phyloP scores from a whole-genome alignment of 2,797 vertebrate genomes.

The Sebastes steindachneri region DNA sequence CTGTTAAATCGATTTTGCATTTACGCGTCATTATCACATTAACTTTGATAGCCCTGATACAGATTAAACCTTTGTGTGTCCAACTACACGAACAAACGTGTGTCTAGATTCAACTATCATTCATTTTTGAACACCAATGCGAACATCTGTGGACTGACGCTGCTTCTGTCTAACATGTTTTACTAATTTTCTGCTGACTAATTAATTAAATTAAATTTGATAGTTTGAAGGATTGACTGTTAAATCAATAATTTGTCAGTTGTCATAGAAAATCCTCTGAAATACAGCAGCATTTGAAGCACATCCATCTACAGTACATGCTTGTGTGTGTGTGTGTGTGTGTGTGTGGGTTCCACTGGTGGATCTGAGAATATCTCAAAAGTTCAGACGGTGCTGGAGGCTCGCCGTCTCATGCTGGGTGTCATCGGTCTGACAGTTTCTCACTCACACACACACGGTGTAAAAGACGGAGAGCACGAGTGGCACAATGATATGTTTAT shows the following conservation, averaged over 20 bases:
- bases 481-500: constrained; percentile 86
- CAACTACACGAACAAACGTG: too few species aligned
- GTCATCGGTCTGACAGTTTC: constrained; percentile 53
- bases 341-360: constrained; percentile 17
- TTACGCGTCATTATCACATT: too few species aligned
- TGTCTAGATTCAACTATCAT: neutral
- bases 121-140: neutral
- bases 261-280: neutral
- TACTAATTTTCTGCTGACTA: neutral
- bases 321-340: neutral
- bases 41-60: too few species aligned
- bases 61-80: too few species aligned
- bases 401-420: constrained; percentile 38
- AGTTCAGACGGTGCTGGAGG: constrained; percentile 66
- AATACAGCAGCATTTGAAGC: too few species aligned
- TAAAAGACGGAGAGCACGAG: constrained; percentile 51
- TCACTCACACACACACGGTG: constrained; percentile 38
- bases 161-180: neutral
- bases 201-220: neutral
- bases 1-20: rapidly evolving
- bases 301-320: neutral
- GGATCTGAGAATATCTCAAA: constrained; percentile 54
- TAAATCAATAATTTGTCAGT: neutral
- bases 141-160: neutral
- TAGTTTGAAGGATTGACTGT: neutral